Evolutionary conservation across 2,113 vertebrate genomes (phyloP).

Genomic region (Lepus europaeus): DNA sequence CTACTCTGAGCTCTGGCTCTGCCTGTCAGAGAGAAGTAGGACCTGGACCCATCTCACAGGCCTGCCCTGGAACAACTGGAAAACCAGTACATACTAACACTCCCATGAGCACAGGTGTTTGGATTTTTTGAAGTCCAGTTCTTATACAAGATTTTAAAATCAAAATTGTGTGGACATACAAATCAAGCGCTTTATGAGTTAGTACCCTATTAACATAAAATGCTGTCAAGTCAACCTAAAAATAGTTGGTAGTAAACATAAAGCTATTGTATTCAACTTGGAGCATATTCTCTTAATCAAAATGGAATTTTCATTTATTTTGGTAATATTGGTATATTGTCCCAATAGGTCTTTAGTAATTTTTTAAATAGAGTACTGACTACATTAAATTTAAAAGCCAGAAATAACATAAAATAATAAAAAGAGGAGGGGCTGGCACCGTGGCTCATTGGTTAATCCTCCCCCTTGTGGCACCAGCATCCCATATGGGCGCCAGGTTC

Average conservation of each 20-base stretch:
- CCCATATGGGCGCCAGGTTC: no score
- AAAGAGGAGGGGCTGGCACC: no score
- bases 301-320: background rate
- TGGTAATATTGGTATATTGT: background rate
- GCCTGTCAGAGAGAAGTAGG: background rate
- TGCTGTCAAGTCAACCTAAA: background rate
- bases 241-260: background rate
- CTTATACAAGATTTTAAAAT: slow-evolving; percentile 27
- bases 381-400: background rate
- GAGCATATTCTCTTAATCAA: background rate
- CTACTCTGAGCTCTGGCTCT: accelerated
- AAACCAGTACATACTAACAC: background rate
- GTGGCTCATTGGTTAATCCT: no score
- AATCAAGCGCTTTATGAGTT: background rate
- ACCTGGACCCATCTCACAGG: background rate
- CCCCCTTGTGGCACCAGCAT: no score
- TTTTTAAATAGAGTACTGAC: slow-evolving; percentile 19
- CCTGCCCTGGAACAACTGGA: background rate
- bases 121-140: background rate
- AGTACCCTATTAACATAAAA: background rate
- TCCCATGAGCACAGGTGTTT: background rate
- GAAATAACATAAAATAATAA: background rate
- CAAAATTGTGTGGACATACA: background rate
- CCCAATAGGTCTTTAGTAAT: background rate
- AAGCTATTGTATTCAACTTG: background rate